Base-by-base conservation (phyloP, 2,113 vertebrate species). In the Xyliphius kryptos region DNA sequence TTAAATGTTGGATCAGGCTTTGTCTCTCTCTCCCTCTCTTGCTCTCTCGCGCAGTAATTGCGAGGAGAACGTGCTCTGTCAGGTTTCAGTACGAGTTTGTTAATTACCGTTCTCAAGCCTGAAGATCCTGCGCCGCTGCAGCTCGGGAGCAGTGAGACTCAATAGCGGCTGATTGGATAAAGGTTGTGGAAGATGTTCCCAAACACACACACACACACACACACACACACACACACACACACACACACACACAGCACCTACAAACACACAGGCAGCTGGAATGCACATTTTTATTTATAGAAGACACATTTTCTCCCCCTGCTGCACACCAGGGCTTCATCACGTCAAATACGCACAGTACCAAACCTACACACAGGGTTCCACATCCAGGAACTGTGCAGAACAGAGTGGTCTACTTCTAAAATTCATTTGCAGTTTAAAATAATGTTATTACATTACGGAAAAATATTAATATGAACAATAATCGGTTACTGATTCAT, bases 61-160 rank as follows among this genome's bases (percentile, higher is more conserved):
- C 6, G 36, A 55, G 60, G 69, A 67, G 67, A 68, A 71, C 68
- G 65, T 60, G 54, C 65, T 73, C 68, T 67, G 61, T 56, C 59
- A 66, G 58, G 38, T 66, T 73, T 68, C 50, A 68, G 58, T 57
- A 55, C 60, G 40, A 57, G 44, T 14, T 61, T 51, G 47, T 71
- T 72, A 67, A 69, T 74, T 72, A 69, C 51, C 55, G 49, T 65
- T 60, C 46, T 63, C 72, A 63, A 40, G 43, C 32, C 61, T 67
- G 61, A 66, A 64, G 63, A 73, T 70, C 44, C 47, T 61, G 66
- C 26, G 54, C 32, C 46, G 36, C 48, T 43, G 47, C 60, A 64
- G 66, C 55, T 58, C 7, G 65, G 61, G 56, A 68, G 44, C 49
- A 36, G 55, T 43, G 15, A 36, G 57, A 21, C 66, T 73, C 61